A percentile compares a stretch with the other conserved stretches of the same genome.
These are phyloP conservation scores for Pristionchus entomophagus DNA, from an alignment of 2,888 invertebrate species.

Conservation along the genomic window DNA sequence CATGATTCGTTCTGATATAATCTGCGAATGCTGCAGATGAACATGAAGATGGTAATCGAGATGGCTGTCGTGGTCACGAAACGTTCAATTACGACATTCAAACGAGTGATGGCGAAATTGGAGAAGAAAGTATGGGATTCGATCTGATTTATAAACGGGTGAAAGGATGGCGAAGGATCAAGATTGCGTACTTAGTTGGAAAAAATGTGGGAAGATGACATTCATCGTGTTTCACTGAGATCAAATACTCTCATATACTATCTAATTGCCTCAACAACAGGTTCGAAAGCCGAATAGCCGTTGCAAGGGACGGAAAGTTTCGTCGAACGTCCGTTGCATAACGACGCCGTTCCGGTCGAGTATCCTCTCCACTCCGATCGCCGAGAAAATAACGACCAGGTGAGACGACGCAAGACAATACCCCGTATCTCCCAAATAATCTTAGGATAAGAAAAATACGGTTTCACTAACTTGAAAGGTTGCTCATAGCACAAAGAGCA, in stretches of 20 bases:
- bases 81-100: conserved; percentile 69
- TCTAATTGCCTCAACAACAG: background rate
- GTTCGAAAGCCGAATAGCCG: conserved; percentile 8
- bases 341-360: conserved; percentile 34
- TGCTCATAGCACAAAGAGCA: too few relatives aligned
- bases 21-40: too few relatives aligned
- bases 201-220: too few relatives aligned
- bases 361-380: background rate
- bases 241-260: too few relatives aligned
- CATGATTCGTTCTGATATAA: too few relatives aligned
- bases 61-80: conserved; percentile 71
- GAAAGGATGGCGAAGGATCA: background rate
- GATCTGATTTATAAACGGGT: background rate
- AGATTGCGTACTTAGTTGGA: too few relatives aligned
- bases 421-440: too few relatives aligned
- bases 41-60: conserved; percentile 63
- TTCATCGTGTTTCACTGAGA: too few relatives aligned
- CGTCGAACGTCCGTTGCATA: conserved; percentile 39
- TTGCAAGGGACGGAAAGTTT: background rate
- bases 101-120: conserved; percentile 65
- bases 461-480: too few relatives aligned
- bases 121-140: conserved; percentile 63
- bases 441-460: too few relatives aligned
- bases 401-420: too few relatives aligned
- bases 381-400: conserved; percentile 35